Conservation (phyloP, 2,888 invertebrate genomes). For the Orthosia incerta region DNA sequence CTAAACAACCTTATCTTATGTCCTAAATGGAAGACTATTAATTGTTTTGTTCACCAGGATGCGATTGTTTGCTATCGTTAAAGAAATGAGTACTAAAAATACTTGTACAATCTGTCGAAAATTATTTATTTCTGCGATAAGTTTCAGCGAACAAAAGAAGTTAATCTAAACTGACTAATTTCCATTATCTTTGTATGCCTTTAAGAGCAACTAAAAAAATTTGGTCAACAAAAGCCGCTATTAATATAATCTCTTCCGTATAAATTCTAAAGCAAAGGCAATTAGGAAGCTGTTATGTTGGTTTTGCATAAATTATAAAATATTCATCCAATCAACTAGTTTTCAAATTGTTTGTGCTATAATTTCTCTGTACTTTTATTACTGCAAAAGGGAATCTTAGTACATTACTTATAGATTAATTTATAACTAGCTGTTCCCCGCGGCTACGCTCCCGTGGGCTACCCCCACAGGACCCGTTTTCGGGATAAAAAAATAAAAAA, state of each 20-base stretch:
- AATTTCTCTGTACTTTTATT: background rate
- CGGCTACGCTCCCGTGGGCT: too few relatives aligned
- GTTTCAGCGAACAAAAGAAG: background rate
- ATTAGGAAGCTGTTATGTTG: background rate
- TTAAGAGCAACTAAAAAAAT: constrained; percentile 5
- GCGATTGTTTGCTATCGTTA: too few relatives aligned
- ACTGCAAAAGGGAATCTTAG: too few relatives aligned
- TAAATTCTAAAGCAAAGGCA: constrained; percentile 11
- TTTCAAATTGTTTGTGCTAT: background rate
- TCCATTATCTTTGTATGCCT: constrained; percentile 28
- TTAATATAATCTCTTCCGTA: constrained; percentile 4
- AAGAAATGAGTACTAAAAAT: too few relatives aligned
- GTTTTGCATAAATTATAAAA: constrained; percentile 28
- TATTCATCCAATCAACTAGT: background rate
- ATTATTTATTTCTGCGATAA: background rate
- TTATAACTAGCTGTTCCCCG: too few relatives aligned
- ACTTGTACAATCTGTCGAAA: background rate
- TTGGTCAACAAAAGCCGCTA: constrained; percentile 14
- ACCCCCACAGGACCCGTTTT: too few relatives aligned
- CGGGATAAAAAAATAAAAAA: too few relatives aligned
- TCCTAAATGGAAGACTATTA: too few relatives aligned
- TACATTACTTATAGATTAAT: too few relatives aligned
- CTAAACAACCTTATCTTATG: too few relatives aligned
- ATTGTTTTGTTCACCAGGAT: too few relatives aligned
- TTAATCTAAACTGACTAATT: constrained; percentile 18